Evolutionary conservation across 2,113 vertebrate genomes (phyloP), one percentile per base, ranked within the genome.

Genomic region (Zosterops lateralis): DNA sequence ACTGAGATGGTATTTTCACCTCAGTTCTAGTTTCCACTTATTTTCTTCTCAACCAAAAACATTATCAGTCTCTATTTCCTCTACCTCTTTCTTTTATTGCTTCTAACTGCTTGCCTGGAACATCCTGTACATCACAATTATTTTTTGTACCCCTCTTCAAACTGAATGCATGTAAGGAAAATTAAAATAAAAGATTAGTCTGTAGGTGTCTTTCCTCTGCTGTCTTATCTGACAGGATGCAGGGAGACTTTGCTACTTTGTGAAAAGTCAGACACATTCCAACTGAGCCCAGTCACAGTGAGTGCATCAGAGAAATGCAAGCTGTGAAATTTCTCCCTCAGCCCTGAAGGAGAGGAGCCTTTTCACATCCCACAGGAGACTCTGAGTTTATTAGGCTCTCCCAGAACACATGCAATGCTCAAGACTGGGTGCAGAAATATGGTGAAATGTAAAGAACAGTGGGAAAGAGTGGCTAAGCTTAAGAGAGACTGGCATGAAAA

Each of bases 111-210:
- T 81, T 71, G 19, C 15, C 36, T 75, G 36, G 44, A 64, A n/a
- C 1, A 3, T 6, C 11, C 29, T 7, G 2, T 16, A 84, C 4
- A 9, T 72, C 50, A 56, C 28, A 76, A 79, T 48, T 53, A 26
- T 34, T 91, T 82, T 68, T n/a, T 12, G 6, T 10, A 22, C 0
- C 7, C 17, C 3, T 61, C 14, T 72, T 87, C 26, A 76, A 73
- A 53, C 4, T 22, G 36, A 72, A 51, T 0, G 0, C 13, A n/a
- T 1, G 1, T 44, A 51, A 83, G 6, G 11, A 60, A 82, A 10
- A 38, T 38, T 38, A 38, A 38, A 38, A 38, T 10, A 76, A 56
- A 61, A 44, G 26, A 6, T 10, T 31, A n/a, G 12, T 65, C 57
- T 87, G 32, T 16, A 64, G 34, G 18, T 85, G 38, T 61, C 58